phyloP scores from a whole-genome alignment of 2,797 vertebrate species.

The Ctenopoma multispine region DNA sequence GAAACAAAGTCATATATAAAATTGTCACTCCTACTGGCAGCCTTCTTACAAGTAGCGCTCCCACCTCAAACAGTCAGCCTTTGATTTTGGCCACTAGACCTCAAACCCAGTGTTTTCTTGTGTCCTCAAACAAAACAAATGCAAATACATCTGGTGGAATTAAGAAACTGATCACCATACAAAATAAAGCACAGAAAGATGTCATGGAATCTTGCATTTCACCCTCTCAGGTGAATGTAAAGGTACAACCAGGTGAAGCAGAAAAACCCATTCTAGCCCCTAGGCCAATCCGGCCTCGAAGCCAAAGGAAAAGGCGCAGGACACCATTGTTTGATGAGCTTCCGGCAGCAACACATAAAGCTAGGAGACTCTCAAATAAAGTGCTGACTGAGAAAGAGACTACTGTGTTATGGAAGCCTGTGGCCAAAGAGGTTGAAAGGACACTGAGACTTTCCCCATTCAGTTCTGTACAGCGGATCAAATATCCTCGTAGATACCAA shows the following conservation, averaged over 20 bases:
- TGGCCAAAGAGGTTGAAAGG: constrained; percentile 89
- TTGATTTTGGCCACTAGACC: constrained; percentile 82
- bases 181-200: constrained; percentile 65
- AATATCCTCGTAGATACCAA: constrained; percentile 94
- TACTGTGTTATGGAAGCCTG: constrained; percentile 81
- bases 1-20: constrained; percentile 85
- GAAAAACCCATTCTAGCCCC: constrained; percentile 71
- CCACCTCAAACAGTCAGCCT: constrained; percentile 73
- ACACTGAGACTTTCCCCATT: constrained; percentile 92
- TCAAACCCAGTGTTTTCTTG: constrained; percentile 83
- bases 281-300: constrained; percentile 77
- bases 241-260: constrained; percentile 47
- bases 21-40: constrained; percentile 78
- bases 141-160: constrained; percentile 64
- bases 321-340: constrained; percentile 87
- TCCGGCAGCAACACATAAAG: constrained; percentile 84
- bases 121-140: constrained; percentile 80
- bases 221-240: constrained; percentile 53
- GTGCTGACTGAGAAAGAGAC: constrained; percentile 85
- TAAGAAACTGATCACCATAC: constrained; percentile 69
- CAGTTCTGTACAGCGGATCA: constrained; percentile 90
- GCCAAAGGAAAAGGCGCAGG: constrained; percentile 88
- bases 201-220: constrained; percentile 56
- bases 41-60: constrained; percentile 70
- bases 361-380: constrained; percentile 85